Base-by-base conservation (phyloP, 2,888 invertebrate species). In the Stenotaenia linearis region DNA sequence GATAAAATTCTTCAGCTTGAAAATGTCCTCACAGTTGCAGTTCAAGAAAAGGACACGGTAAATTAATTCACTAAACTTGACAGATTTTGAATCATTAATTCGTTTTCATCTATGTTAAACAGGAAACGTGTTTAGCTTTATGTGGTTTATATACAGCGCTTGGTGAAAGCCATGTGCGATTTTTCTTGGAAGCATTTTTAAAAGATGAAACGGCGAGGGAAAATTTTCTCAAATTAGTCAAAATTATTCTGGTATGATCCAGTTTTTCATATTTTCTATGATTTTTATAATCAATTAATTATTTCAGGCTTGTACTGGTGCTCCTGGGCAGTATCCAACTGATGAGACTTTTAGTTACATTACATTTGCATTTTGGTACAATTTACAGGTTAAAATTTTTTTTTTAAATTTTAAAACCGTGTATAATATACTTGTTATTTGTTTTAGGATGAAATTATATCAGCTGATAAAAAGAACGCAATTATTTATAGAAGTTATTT, bases 331-430 rank as follows among this genome's bases (percentile, higher is more conserved):
- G 82, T 97, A 94, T 87, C 96, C 96, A 0, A 89, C 92, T 3
- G 94, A 97, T 84, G 97, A 97, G 87, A 92, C 91, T 0, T 91
- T 93, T 81, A 96, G 96, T 84, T 93, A 92, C 80, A 89, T 95
- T 82, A 91, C 95, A 0, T 92, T 96, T 87, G 93, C 93, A 2
- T 95, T 96, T 86, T 97, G 97, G 97, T 97, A 94, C 85, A 91
- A 93, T 79, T 87, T 97, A 78, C 96, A 97, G 89, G 94, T 93
- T 84, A 74, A 21, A 28, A 18, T 74, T n/a, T n/a, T n/a, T n/a
- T n/a, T n/a, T n/a, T n/a, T n/a, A n/a, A n/a, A n/a, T n/a, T n/a
- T n/a, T n/a, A n/a, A n/a, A n/a, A n/a, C n/a, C n/a, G n/a, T n/a
- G n/a, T n/a, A n/a, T n/a, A n/a, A n/a, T n/a, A n/a, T 32, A n/a